A percentile compares a stretch with the other conserved stretches of the same genome.
Evolutionary conservation across 2,113 vertebrate species (phyloP).

Genomic region (Rhinopomastus cyanomelas): DNA sequence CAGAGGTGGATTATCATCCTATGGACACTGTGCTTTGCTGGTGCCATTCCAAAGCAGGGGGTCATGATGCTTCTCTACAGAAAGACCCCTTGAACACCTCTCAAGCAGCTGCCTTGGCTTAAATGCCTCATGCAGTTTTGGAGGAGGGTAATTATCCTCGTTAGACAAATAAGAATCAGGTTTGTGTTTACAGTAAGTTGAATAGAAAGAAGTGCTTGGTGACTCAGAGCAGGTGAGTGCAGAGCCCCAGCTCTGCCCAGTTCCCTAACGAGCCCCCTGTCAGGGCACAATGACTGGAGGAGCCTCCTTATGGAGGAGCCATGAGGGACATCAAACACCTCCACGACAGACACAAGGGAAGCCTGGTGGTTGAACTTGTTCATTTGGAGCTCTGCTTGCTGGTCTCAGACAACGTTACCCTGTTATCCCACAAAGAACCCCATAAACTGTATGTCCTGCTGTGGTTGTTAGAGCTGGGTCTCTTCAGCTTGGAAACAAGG

Average conservation of each 20-base stretch:
- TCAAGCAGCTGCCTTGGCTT: not conserved
- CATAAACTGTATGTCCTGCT: fast-evolving
- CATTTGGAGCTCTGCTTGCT: not conserved
- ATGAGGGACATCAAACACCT: not conserved
- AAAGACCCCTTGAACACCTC: fast-evolving
- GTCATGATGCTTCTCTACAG: not conserved
- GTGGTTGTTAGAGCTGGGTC: not conserved
- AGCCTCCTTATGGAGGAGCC: not conserved
- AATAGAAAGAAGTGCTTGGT: not conserved
- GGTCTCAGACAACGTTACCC: not conserved
- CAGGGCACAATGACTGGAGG: fast-evolving
- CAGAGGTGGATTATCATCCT: fast-evolving
- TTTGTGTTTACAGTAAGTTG: not conserved
- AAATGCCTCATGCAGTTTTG: fast-evolving
- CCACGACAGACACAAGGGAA: not conserved
- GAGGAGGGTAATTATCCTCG: not conserved
- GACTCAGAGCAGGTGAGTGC: not conserved
- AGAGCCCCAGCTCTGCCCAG: not conserved
- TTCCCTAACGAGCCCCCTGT: not conserved
- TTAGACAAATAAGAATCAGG: not conserved
- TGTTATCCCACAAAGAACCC: not conserved
- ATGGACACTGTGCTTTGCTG: fast-evolving
- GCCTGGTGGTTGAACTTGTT: fast-evolving
- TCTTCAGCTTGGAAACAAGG: no score
- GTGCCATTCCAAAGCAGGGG: not conserved